Evolutionary conservation across 2,113 vertebrate species (phyloP), one percentile per base, ranked within the genome.

Genomic region (Proterorhinus semilunaris): DNA sequence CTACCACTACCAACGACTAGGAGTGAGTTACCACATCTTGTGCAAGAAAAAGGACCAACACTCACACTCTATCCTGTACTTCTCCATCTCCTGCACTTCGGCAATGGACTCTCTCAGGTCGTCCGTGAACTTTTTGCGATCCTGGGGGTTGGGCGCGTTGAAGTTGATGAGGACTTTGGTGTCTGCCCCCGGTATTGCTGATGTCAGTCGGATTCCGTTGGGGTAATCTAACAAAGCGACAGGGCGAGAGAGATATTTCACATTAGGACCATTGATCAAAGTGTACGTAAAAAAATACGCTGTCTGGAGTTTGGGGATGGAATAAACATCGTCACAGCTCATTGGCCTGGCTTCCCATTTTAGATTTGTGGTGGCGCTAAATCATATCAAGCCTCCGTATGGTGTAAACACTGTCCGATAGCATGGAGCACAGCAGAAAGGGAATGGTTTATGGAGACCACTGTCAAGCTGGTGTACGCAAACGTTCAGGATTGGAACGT

Each of bases 11-110:
- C 73, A 67, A 21, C 66, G 58, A 65, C 59, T 62, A 13, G 72
- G 75, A 58, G 6, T 12, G 55, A 78, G 71, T 65, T 4, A 36
- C 27, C 27, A 36, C 27, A 36, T 36, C 27, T 36, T 36, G 27
- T 36, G 27, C 27, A 5, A 36, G 16, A 10, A 68, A 62, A 75
- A 46, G 76, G 82, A 76, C 65, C 85, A 3, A 16, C 16, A 85
- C 97, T 96, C 88, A 99, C 98, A 96, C 89, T 99, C 97, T 93
- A 99, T 99, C 82, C 97, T 94, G 94, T 98, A 96, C 88, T 99
- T 99, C 91, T 99, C 98, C 98, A 99, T 99, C 90, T 99, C 98
- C 88, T 99, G 98, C 59, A 99, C 98, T 81, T 99, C 97, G 0
- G 97, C 96, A 12, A 99, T 93, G 15, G 97, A 99, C 80, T 99